A percentile compares a stretch with the other conserved stretches of the same genome.
Conservation (phyloP, 2,888 invertebrate species). For the Cryptocephalus moraei region DNA sequence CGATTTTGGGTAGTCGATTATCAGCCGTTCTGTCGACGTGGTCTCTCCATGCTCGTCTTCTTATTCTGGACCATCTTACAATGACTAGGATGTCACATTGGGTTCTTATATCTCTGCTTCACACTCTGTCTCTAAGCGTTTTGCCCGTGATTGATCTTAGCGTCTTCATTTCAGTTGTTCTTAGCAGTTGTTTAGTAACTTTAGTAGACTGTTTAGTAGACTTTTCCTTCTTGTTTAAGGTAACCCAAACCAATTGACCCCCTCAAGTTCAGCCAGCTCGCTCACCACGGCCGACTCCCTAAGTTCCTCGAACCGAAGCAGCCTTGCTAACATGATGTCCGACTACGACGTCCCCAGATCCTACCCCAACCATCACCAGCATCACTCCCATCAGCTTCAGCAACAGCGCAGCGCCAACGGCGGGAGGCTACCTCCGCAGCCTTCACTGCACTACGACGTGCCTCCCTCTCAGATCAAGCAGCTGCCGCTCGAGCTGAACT, state of each 20-base stretch:
- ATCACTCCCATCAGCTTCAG: background rate
- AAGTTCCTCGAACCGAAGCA: constrained; percentile 43
- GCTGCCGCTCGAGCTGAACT: constrained; percentile 62
- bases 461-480: constrained; percentile 50
- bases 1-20: too few relatives aligned
- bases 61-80: too few relatives aligned
- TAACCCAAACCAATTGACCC: constrained; percentile 47
- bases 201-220: too few relatives aligned
- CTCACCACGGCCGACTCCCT: constrained; percentile 50
- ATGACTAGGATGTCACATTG: too few relatives aligned
- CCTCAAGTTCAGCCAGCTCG: constrained; percentile 58
- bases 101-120: too few relatives aligned
- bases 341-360: constrained; percentile 62
- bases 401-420: background rate
- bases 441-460: constrained; percentile 48
- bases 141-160: too few relatives aligned
- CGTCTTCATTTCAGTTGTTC: too few relatives aligned
- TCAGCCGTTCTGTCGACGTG: too few relatives aligned
- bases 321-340: constrained; percentile 42
- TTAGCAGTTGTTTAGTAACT: too few relatives aligned
- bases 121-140: too few relatives aligned
- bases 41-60: too few relatives aligned
- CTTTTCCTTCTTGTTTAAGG: constrained; percentile 19
- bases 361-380: constrained; percentile 31
- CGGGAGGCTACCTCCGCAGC: constrained; percentile 13